A percentile compares a stretch with the other conserved stretches of the same genome.
These are phyloP conservation scores for Drosophila kuntzei DNA, from an alignment of 2,888 invertebrate species.

Conservation along the genomic window DNA sequence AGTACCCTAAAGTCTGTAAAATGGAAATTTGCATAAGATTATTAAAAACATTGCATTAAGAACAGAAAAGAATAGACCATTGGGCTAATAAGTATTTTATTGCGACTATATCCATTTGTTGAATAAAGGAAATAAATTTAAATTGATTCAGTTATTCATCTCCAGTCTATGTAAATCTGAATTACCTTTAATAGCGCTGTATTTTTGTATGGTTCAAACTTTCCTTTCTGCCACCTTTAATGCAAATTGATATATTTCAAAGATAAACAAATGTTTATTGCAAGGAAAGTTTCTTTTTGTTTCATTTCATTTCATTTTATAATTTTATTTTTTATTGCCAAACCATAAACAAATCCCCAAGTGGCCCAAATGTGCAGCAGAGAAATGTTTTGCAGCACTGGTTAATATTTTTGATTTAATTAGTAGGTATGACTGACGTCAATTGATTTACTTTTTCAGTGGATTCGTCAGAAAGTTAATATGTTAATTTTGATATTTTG, in stretches of 20 bases:
- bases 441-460: background rate
- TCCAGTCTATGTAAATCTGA: background rate
- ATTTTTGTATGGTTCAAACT: background rate
- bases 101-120: too few relatives aligned
- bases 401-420: background rate
- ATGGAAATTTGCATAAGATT: background rate
- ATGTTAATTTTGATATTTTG: conserved; percentile 13
- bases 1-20: background rate
- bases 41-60: too few relatives aligned
- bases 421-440: background rate
- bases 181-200: background rate
- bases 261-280: background rate
- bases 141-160: background rate
- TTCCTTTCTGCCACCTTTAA: background rate
- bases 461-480: background rate
- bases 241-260: background rate
- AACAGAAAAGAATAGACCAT: too few relatives aligned
- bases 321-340: background rate
- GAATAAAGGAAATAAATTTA: too few relatives aligned
- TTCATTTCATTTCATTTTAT: background rate
- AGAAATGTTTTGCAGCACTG: background rate
- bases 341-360: background rate
- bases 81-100: too few relatives aligned
- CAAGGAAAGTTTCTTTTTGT: background rate
- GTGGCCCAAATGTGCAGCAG: background rate